These are phyloP conservation scores for Dasyurus viverrinus DNA, from an alignment of 2,113 vertebrate genomes.

Conservation along the genomic window DNA sequence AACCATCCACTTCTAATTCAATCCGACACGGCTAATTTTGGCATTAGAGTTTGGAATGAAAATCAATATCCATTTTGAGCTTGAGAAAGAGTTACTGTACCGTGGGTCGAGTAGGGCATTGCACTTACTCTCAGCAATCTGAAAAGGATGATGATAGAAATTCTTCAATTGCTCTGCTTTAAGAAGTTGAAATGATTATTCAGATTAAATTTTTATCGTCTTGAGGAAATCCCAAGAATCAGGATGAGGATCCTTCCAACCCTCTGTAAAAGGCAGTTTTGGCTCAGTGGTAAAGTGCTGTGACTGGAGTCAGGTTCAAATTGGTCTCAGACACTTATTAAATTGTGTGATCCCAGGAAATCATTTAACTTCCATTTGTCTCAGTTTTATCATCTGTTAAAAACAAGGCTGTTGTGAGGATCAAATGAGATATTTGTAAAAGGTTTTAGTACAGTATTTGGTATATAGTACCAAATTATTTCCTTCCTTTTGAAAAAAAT, in stretches of 20 bases:
- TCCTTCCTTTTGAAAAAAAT: background rate
- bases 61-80: constrained; percentile 62
- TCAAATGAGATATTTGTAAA: background rate
- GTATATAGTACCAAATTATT: background rate
- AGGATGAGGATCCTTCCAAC: background rate
- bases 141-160: constrained; percentile 47
- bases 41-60: constrained; percentile 71
- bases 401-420: background rate
- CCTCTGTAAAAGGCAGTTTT: background rate
- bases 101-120: constrained; percentile 13
- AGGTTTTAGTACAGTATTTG: background rate
- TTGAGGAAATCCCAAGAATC: background rate
- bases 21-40: constrained; percentile 72
- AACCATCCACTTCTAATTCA: constrained; percentile 63
- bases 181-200: constrained; percentile 32
- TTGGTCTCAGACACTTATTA: background rate
- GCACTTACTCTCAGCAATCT: constrained; percentile 47
- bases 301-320: background rate
- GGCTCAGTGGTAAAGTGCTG: background rate
- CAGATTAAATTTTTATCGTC: background rate
- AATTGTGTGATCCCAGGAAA: background rate
- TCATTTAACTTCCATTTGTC: background rate
- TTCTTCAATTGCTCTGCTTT: background rate
- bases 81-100: constrained; percentile 44
- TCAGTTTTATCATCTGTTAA: background rate